Base-by-base conservation (phyloP, 2,797 vertebrate genomes). In the Mallotus villosus region DNA sequence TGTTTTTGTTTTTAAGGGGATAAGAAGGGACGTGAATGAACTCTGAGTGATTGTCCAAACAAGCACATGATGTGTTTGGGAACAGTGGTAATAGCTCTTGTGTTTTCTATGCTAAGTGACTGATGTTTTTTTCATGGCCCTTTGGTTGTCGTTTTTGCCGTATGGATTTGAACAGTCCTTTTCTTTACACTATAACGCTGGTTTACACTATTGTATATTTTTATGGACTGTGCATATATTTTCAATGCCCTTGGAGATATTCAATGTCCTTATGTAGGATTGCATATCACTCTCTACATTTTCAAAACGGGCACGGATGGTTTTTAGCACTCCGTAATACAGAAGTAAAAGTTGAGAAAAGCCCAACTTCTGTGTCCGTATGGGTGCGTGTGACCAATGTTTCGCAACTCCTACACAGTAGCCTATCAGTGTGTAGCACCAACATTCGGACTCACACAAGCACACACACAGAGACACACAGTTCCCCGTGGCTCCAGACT, bases 1-100 rank as follows among this genome's bases (percentile, higher is more conserved):
- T 76, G 78, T 76, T 82, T 41, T 83, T 89, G 82, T 89, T 78
- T 86, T 82, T 84, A 70, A 72, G 77, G 78, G 82, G 79, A 86
- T 79, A 82, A 84, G 76, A 49, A 27, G 72, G 67, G 71, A 51
- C 66, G 85, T 81, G 79, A 81, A 69, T 41, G 4, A 63, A 63
- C 22, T 49, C 63, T 46, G 34, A 64, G 32, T n/a, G 9, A 5
- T 46, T 41, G 6, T 46, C 37, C 73, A 78, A 86, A 88, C 79
- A 82, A 8, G 70, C 77, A 76, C 86, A 71, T 67, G 82, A 81
- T 69, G 67, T 68, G 73, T 16, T 74, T 70, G 74, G 74, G 69
- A 67, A 27, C 55, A 69, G 71, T 53, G 51, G 51, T 53, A 53
- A n/a, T 53, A 53, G 24, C 67, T 32, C 16, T 74, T 4, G 22